Conservation (phyloP, 2,888 invertebrate species). For the Oligia latruncula region DNA sequence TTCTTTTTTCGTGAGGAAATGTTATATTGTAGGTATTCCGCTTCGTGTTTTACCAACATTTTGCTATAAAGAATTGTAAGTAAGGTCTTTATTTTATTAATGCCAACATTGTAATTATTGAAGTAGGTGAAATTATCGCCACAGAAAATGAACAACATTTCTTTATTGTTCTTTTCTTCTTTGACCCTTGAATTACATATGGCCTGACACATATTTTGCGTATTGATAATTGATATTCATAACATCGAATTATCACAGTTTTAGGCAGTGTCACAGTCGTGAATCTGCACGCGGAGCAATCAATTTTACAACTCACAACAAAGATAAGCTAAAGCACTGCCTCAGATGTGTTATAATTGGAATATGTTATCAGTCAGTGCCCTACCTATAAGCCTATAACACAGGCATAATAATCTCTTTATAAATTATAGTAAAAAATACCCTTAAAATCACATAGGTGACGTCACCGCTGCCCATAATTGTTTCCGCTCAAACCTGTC, state of each 20-base stretch:
- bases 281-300: slow-evolving; percentile 26
- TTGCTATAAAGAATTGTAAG: neutral
- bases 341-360: slow-evolving; percentile 56
- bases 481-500: slow-evolving; percentile 58
- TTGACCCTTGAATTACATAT: slow-evolving; percentile 26
- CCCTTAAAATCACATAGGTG: slow-evolving; percentile 39
- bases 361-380: slow-evolving; percentile 62
- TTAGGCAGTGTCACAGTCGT: slow-evolving; percentile 33
- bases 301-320: slow-evolving; percentile 43
- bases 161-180: neutral
- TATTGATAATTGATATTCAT: slow-evolving; percentile 21
- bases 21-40: neutral
- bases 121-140: slow-evolving; percentile 5
- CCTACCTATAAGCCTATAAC: slow-evolving; percentile 34
- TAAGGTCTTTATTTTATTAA: neutral
- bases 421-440: slow-evolving; percentile 19
- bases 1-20: neutral
- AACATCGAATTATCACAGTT: slow-evolving; percentile 39
- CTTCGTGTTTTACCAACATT: slow-evolving; percentile 14
- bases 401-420: slow-evolving; percentile 28
- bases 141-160: neutral
- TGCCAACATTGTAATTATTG: slow-evolving; percentile 1
- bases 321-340: slow-evolving; percentile 49
- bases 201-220: slow-evolving; percentile 38
- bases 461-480: slow-evolving; percentile 53